These are phyloP conservation scores for Silurus lanzhouensis DNA, from an alignment of 2,797 vertebrate species.

Conservation along the genomic window DNA sequence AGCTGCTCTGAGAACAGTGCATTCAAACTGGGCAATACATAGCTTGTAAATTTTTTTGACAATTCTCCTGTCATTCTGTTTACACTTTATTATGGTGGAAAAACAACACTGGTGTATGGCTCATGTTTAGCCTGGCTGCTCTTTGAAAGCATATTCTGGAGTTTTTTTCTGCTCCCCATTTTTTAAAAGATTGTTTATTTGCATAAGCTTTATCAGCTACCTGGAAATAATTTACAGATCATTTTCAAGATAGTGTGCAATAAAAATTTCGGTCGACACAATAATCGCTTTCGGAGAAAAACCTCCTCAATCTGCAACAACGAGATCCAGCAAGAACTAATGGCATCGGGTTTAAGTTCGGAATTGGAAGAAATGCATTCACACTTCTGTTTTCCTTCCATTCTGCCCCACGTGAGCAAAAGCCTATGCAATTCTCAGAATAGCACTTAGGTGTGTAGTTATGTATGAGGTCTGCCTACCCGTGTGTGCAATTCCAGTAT, in stretches of 20 bases:
- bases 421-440: background rate
- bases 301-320: background rate
- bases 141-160: background rate
- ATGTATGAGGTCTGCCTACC: background rate
- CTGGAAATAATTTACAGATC: background rate
- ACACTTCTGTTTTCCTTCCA: background rate
- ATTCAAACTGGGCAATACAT: background rate
- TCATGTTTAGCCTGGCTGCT: background rate
- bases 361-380: background rate
- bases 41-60: background rate
- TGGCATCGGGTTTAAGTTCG: background rate
- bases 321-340: too few relatives aligned
- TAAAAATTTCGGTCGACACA: background rate
- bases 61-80: background rate
- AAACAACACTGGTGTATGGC: background rate
- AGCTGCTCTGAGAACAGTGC: too few relatives aligned
- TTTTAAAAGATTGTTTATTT: background rate
- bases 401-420: background rate
- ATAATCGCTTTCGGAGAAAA: background rate
- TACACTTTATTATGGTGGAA: background rate
- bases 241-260: background rate
- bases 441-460: background rate
- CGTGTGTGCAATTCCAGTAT: background rate
- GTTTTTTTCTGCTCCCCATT: background rate
- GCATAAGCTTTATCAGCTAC: background rate